Evolutionary conservation across 2,797 vertebrate genomes (phyloP).

Genomic region (Meriones psammophilus): DNA sequence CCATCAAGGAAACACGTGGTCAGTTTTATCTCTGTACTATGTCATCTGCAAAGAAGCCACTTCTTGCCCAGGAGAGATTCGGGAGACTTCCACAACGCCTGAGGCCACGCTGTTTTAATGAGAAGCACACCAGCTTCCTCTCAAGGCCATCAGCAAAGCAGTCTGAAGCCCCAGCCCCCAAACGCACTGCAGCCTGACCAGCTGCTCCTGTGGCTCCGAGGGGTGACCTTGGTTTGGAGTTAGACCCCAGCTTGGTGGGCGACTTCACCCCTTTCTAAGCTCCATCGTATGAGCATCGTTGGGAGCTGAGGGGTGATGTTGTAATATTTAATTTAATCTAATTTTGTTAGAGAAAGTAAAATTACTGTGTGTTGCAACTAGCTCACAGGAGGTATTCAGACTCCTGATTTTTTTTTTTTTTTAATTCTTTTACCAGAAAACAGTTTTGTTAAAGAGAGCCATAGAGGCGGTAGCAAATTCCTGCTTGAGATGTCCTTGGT

Average conservation of each 20-base stretch:
- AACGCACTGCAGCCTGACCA: background rate
- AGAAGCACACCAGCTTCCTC: background rate
- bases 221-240: constrained; percentile 31
- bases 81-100: background rate
- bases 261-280: background rate
- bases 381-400: background rate
- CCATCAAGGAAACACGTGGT: background rate
- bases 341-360: background rate
- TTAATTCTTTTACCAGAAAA: background rate
- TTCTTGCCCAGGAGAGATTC: background rate
- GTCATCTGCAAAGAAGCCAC: background rate
- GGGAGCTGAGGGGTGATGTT: too few species aligned
- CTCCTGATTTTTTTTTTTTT: background rate
- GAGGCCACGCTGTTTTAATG: background rate
- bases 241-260: background rate
- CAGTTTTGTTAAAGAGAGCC: background rate
- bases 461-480: background rate
- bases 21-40: background rate
- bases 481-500: constrained; percentile 31
- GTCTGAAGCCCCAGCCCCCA: background rate
- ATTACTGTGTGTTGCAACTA: background rate
- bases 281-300: background rate
- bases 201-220: background rate
- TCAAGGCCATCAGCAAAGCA: background rate
- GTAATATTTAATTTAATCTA: background rate